These are phyloP conservation scores for Xestoiulus laeticollis DNA, from an alignment of 2,888 invertebrate species.

Conservation along the genomic window DNA sequence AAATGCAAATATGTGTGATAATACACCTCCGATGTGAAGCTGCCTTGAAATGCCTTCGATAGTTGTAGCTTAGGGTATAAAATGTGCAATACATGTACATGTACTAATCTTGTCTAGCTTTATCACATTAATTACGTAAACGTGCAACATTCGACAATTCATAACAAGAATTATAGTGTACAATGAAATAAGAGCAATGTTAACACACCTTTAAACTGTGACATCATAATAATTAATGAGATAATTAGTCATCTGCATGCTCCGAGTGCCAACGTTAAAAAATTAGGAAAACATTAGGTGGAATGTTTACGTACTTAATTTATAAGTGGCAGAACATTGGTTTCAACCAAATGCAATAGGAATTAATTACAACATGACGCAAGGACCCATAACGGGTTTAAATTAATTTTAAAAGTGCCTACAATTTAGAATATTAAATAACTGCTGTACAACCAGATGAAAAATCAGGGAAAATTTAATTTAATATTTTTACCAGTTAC, in stretches of 20 bases:
- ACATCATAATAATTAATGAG: not conserved
- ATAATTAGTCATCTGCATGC: not conserved
- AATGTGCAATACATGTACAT: not conserved
- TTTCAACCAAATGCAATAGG: too few species aligned
- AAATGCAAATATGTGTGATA: not conserved
- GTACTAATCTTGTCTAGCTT: not conserved
- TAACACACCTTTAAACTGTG: not conserved
- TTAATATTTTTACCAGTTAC: too few species aligned
- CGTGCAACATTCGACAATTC: not conserved
- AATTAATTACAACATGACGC: too few species aligned
- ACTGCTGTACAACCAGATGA: too few species aligned
- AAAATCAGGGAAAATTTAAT: too few species aligned
- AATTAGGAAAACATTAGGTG: not conserved
- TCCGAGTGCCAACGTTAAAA: not conserved
- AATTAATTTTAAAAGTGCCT: not conserved
- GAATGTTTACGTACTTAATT: not conserved
- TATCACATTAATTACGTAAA: not conserved
- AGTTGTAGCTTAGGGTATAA: not conserved
- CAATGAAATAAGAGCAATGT: not conserved
- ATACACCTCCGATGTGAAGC: not conserved
- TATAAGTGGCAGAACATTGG: not conserved
- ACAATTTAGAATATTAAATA: too few species aligned
- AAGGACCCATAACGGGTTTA: too few species aligned
- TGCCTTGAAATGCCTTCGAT: not conserved
- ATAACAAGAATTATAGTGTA: not conserved